These are phyloP conservation scores for Pogonomyrmex californicus DNA, from an alignment of 1,140 invertebrate genomes.

Conservation along the genomic window DNA sequence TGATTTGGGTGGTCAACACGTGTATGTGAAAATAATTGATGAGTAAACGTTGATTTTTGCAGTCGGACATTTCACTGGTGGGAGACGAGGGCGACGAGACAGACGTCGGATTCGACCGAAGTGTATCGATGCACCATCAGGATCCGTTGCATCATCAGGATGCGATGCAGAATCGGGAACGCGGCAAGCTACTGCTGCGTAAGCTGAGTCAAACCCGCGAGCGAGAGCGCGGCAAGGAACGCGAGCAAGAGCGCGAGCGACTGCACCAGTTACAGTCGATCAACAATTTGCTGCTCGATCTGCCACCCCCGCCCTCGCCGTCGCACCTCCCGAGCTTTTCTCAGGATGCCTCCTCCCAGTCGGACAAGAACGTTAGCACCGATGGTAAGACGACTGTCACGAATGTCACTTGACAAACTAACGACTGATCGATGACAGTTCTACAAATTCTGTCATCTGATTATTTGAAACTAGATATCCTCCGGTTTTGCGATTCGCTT, in stretches of 20 bases:
- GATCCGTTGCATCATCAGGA: constrained; percentile 61
- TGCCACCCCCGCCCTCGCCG: constrained; percentile 66
- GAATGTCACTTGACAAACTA: not conserved
- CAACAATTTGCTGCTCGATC: constrained; percentile 78
- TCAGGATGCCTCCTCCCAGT: constrained; percentile 52
- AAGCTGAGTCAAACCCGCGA: constrained; percentile 43
- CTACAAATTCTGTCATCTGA: no score
- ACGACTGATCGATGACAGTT: not conserved
- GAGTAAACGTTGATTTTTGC: constrained; percentile 23
- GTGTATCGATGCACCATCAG: constrained; percentile 34
- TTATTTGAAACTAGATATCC: no score
- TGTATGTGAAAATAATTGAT: not conserved
- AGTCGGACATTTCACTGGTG: constrained; percentile 32
- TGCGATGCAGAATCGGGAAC: constrained; percentile 63
- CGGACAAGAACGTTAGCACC: constrained; percentile 62
- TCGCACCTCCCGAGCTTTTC: constrained; percentile 53
- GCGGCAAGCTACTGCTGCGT: constrained; percentile 42
- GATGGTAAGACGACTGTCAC: constrained; percentile 56
- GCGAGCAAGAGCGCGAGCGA: constrained; percentile 72
- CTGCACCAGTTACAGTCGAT: constrained; percentile 80
- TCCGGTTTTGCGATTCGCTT: no score
- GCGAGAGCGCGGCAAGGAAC: constrained; percentile 61
- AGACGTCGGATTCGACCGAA: constrained; percentile 26
- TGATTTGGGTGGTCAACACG: no score
- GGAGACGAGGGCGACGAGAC: constrained; percentile 43